phyloP scores from a whole-genome alignment of 2,113 vertebrate genomes.

The Apodemus sylvaticus region DNA sequence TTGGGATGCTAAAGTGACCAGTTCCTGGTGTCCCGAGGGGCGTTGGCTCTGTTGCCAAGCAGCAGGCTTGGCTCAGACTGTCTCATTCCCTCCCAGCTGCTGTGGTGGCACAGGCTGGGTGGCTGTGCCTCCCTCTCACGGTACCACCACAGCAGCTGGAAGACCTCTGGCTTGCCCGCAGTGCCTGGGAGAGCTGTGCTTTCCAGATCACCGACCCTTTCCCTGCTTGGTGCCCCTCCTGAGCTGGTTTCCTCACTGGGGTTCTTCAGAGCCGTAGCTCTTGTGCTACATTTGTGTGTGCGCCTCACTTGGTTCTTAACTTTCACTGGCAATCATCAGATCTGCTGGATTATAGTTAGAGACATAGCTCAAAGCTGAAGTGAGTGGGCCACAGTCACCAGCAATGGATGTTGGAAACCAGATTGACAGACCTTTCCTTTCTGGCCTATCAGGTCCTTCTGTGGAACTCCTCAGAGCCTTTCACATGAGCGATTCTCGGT shows the following conservation, averaged over 20 bases:
- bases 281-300: not conserved
- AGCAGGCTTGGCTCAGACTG: not conserved
- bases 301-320: constrained; percentile 11
- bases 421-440: not conserved
- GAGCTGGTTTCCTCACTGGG: not conserved
- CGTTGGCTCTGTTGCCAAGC: not conserved
- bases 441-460: not conserved
- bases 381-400: not conserved
- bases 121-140: not conserved
- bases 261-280: not conserved
- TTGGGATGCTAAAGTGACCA: not conserved
- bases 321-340: not conserved
- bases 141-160: too few species aligned
- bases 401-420: not conserved
- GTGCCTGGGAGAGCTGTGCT: not conserved
- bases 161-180: not conserved
- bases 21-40: not conserved
- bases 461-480: not conserved
- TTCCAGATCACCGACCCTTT: not conserved
- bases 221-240: not conserved
- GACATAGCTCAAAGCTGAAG: not conserved
- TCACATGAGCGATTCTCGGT: not conserved
- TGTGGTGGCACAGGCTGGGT: not conserved
- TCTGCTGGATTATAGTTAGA: not conserved
- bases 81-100: not conserved